Conservation (phyloP, 2,888 invertebrate genomes). For the Apodemia hepburni region DNA sequence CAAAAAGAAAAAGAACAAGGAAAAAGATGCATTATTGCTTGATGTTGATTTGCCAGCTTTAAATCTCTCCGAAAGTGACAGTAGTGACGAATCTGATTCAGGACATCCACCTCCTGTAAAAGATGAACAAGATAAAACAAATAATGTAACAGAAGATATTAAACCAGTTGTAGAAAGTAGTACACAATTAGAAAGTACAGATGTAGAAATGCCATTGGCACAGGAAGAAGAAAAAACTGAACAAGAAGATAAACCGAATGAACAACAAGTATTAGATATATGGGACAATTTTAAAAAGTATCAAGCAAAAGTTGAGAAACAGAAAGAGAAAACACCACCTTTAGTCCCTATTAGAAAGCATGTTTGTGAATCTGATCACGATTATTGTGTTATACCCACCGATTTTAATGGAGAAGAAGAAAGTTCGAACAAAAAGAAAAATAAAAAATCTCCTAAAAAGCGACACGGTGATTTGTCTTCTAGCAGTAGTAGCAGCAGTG, state of each 20-base stretch:
- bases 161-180: constrained; percentile 34
- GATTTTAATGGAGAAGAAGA: constrained; percentile 71
- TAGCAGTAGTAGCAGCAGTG: constrained; percentile 88
- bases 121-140: constrained; percentile 35
- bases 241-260: constrained; percentile 68
- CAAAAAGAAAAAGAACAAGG: constrained; percentile 69
- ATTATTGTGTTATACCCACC: constrained; percentile 83
- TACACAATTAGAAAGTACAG: constrained; percentile 36
- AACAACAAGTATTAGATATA: constrained; percentile 83
- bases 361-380: constrained; percentile 85
- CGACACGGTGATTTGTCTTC: constrained; percentile 79
- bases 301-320: constrained; percentile 84
- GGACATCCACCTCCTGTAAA: constrained; percentile 44
- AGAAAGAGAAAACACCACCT: constrained; percentile 66
- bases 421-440: constrained; percentile 66
- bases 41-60: constrained; percentile 86
- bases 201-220: constrained; percentile 30
- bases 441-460: constrained; percentile 72
- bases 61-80: constrained; percentile 92
- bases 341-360: constrained; percentile 74
- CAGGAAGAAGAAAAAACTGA: constrained; percentile 48
- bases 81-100: constrained; percentile 83
- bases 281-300: constrained; percentile 90
- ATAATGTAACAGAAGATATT: constrained; percentile 7
- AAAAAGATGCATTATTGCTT: constrained; percentile 68